These are phyloP conservation scores for Rhingia rostrata DNA, from an alignment of 2,888 invertebrate genomes.

Conservation along the genomic window DNA sequence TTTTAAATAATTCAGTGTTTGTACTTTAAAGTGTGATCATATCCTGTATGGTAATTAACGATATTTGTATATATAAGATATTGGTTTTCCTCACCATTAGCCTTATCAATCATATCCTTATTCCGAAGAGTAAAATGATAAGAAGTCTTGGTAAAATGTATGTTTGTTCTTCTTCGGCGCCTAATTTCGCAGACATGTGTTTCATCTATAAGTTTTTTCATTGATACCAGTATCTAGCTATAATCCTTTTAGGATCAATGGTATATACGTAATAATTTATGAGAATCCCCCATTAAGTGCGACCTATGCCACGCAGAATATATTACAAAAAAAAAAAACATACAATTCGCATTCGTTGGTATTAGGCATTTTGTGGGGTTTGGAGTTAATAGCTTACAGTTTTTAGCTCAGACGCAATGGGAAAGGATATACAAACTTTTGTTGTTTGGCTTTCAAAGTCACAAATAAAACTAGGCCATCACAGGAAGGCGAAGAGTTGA, in stretches of 20 bases:
- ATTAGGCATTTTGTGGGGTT: background rate
- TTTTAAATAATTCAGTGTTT: background rate
- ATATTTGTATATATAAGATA: constrained; percentile 1
- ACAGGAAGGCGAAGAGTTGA: background rate
- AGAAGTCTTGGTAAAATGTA: constrained; percentile 4
- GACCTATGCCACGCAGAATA: background rate
- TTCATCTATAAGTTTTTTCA: constrained; percentile 11
- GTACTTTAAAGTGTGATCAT: constrained; percentile 18
- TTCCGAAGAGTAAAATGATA: constrained; percentile 10
- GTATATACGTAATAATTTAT: constrained; percentile 28
- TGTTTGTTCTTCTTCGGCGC: constrained; percentile 45
- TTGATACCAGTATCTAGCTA: constrained; percentile 12
- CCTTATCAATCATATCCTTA: background rate
- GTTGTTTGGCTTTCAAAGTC: background rate
- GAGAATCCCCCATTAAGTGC: constrained; percentile 20
- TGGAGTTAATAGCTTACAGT: constrained; percentile 18
- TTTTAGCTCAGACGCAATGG: constrained; percentile 6
- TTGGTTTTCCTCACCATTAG: background rate
- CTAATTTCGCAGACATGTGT: constrained; percentile 52
- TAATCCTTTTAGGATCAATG: background rate
- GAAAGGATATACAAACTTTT: background rate
- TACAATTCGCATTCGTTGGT: background rate
- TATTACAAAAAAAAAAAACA: background rate
- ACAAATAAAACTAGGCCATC: constrained; percentile 14
- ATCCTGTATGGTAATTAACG: constrained; percentile 50